Evolutionary conservation across 2,113 vertebrate genomes (phyloP), one percentile per base, ranked within the genome.

Genomic region (Cranoglanis bouderius): DNA sequence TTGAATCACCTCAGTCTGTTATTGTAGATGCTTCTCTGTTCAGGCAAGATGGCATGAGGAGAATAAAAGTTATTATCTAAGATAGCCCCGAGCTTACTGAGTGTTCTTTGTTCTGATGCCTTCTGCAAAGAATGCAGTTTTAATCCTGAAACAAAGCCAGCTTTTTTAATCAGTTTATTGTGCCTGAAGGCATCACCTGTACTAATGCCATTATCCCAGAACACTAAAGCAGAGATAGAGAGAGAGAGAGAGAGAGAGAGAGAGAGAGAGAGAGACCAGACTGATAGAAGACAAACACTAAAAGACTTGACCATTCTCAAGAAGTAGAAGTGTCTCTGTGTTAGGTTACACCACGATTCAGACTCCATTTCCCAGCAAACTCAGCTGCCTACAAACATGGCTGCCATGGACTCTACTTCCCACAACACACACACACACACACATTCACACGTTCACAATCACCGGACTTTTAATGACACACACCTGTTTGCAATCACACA

Each of bases 31-130:
- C 29, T 53, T 18, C 29, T 55, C 49, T 32, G 49, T 81, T 53
- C 77, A 53, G 49, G 6, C 12, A 81, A 53, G 77, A 55, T 81
- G 77, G 32, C 77, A 81, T 81, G 29, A 16, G 32, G 77, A 81
- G 29, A 81, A 81, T 81, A 53, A 81, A 32, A n/a, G 77, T 81
- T 81, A 81, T 53, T 81, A 81, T 81, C 49, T 81, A 53, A 18
- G 77, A 53, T 53, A 32, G 77, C 77, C 77, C n/a, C 7, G 8
- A 81, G 77, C 77, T 53, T 53, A 32, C 49, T 32, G 29, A 53
- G 49, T 6, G 49, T 53, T 53, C 49, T 53, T 53, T 32, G 49
- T 32, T 53, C 77, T 53, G 49, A 81, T 81, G 77, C 77, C 77
- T 32, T 7, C 16, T 53, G 53, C 14, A 53, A 81, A 81, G 77